These are phyloP conservation scores for Eretmocerus hayati DNA, from an alignment of 2,888 invertebrate genomes.

Conservation along the genomic window DNA sequence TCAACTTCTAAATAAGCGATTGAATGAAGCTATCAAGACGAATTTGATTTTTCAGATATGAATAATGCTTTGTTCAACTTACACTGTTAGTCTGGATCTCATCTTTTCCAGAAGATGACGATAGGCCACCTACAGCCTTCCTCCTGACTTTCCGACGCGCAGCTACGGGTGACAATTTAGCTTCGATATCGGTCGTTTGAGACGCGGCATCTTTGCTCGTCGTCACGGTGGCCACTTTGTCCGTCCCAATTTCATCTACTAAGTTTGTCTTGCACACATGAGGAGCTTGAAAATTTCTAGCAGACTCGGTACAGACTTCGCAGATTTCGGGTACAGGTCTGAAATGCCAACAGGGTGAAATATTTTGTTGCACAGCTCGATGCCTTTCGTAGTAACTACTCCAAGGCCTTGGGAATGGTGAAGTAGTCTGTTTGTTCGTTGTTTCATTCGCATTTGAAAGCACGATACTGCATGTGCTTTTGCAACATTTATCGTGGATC, in stretches of 20 bases:
- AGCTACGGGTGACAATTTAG: slow-evolving; percentile 27
- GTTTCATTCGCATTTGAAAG: slow-evolving; percentile 46
- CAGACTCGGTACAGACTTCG: slow-evolving; percentile 41
- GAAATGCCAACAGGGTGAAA: slow-evolving; percentile 28
- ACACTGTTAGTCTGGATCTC: slow-evolving; percentile 31
- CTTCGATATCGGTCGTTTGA: slow-evolving; percentile 47
- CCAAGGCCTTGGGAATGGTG: slow-evolving; percentile 19
- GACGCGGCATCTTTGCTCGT: slow-evolving; percentile 50
- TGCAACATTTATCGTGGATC: slow-evolving; percentile 52
- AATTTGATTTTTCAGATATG: no score
- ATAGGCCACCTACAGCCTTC: slow-evolving; percentile 21
- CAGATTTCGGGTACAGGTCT: slow-evolving; percentile 46
- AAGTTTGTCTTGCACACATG: neutral
- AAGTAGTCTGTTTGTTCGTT: neutral
- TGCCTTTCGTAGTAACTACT: slow-evolving; percentile 12
- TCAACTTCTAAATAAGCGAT: no score
- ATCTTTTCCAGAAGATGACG: slow-evolving; percentile 21
- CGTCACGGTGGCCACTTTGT: slow-evolving; percentile 10
- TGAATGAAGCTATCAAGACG: no score
- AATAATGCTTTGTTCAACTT: no score
- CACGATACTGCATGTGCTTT: slow-evolving; percentile 63
- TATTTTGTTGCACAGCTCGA: slow-evolving; percentile 24
- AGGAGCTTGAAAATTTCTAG: slow-evolving; percentile 37
- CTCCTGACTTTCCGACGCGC: slow-evolving; percentile 24
- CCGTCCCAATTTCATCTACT: neutral